A percentile compares a stretch with the other conserved stretches of the same genome.
These are phyloP conservation scores for Herminia tarsipennalis DNA, from an alignment of 2,888 invertebrate genomes.

Conservation along the genomic window DNA sequence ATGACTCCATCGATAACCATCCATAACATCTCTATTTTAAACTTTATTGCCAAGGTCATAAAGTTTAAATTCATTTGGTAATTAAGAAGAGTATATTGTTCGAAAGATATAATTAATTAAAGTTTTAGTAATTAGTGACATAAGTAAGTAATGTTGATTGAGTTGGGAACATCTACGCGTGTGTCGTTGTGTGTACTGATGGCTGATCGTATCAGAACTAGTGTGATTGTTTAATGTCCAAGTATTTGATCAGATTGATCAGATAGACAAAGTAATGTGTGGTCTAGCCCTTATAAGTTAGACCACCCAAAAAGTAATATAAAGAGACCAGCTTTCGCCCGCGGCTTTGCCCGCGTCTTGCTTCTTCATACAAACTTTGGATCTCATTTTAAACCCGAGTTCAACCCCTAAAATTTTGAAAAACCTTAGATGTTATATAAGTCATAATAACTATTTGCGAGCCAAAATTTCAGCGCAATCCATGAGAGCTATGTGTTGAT, in stretches of 20 bases:
- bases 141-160: slow-evolving; percentile 24
- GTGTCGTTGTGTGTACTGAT: background rate
- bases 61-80: background rate
- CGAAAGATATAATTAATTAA: slow-evolving; percentile 35
- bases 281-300: background rate
- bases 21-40: background rate
- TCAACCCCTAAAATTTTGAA: too few species aligned
- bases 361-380: too few species aligned
- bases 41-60: background rate
- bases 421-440: too few species aligned
- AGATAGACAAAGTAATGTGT: background rate
- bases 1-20: slow-evolving; percentile 40
- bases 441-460: too few species aligned
- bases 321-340: too few species aligned
- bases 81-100: too few species aligned
- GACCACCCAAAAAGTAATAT: background rate
- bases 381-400: too few species aligned
- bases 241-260: background rate
- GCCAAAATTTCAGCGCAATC: too few species aligned
- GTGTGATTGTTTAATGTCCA: too few species aligned
- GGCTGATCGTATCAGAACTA: background rate
- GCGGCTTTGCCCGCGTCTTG: too few species aligned
- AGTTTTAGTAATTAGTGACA: slow-evolving; percentile 37
- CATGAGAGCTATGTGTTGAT: too few species aligned
- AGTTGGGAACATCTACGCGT: slow-evolving; percentile 6